Base-by-base conservation (phyloP, 2,797 vertebrate genomes). In the Sebastes vulpes region DNA sequence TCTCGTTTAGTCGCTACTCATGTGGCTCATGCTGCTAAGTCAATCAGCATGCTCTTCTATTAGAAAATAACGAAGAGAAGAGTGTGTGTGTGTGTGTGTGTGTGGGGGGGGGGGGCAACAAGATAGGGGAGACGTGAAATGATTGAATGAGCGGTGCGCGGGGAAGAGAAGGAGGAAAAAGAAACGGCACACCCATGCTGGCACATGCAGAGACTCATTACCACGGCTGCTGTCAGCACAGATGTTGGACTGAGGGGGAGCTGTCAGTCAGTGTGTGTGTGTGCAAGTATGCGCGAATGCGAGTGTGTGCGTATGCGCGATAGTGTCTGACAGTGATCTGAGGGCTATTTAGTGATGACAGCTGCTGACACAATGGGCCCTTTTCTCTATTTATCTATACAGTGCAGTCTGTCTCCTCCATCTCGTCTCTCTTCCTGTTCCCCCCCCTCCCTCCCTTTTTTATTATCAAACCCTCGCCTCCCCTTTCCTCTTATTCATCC, bases 161-260 rank as follows among this genome's bases (percentile, higher is more conserved):
- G 79, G 69, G 71, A 81, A 83, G 26, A 88, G 79, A 90, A 75
- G 60, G 77, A 82, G 89, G 65, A 79, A 89, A 88, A 85, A 88
- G 89, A 72, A 64, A 70, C 53, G 85, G 87, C 89, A 91, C 85
- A 95, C 83, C 89, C 92, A 87, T 89, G 84, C 90, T 94, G 93
- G 89, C 93, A 92, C 92, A 94, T 75, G 89, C 84, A 82, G 91
- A 94, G 93, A 90, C 87, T 94, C 93, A 95, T 95, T 95, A 95
- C 91, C 91, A 88, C 60, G 91, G 90, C 91, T 93, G 93, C 94
- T 95, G 95, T 95, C 94, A 92, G 91, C 94, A 92, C 95, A 95
- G 95, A 95, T 95, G 95, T 95, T 94, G 89, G 89, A 92, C 93
- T 93, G 93, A 95, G 93, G 93, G 94, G 93, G 92, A 93, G 92